Conservation (phyloP, 2,888 invertebrate species). For the Reticulitermes lucifugus region DNA sequence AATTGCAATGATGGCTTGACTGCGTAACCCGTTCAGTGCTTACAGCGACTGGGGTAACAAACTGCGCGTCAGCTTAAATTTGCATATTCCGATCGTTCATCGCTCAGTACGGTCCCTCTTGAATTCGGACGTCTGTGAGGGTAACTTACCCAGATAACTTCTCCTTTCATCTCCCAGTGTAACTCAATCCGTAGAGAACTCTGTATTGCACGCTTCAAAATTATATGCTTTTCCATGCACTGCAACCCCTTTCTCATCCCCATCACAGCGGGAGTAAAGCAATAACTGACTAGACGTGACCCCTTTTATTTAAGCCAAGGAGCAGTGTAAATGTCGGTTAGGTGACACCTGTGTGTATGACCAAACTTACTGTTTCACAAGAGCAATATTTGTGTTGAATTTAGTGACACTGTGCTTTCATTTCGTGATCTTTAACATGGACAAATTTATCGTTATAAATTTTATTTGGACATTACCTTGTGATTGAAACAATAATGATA, state of each 20-base stretch:
- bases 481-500: no score
- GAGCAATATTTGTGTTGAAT: no score
- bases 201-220: neutral
- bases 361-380: no score
- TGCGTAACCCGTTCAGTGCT: conserved; percentile 37
- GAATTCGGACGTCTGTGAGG: conserved; percentile 1
- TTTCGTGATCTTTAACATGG: no score
- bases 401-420: no score
- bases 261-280: neutral
- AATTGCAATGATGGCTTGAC: conserved; percentile 9
- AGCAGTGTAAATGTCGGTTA: no score
- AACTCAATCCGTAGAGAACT: conserved; percentile 2
- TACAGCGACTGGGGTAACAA: conserved; percentile 7
- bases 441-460: no score
- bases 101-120: neutral
- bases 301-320: neutral
- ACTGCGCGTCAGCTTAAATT: conserved; percentile 3
- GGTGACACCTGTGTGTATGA: no score
- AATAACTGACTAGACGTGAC: neutral
- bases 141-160: conserved; percentile 1
- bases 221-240: conserved; percentile 16
- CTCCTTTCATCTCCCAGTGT: neutral
- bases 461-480: no score
- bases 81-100: conserved; percentile 37
- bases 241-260: neutral